Conservation (phyloP, 2,113 vertebrate genomes). For the Lamprotornis superbus region DNA sequence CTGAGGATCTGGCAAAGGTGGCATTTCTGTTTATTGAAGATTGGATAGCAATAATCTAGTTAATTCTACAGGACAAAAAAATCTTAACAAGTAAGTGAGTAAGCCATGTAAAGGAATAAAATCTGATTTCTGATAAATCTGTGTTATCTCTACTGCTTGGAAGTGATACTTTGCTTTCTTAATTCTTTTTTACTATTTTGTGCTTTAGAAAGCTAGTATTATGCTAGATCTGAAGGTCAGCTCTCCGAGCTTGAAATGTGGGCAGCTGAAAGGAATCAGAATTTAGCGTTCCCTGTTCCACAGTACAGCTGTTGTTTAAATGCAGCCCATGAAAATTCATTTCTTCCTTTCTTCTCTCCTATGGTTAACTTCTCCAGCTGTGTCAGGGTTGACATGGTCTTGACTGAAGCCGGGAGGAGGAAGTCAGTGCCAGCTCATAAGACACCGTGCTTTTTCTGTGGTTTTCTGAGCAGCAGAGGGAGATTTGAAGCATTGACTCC, state of each 20-base stretch:
- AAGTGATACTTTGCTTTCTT: neutral
- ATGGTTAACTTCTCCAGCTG: neutral
- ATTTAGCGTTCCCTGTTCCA: neutral
- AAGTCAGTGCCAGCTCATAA: neutral
- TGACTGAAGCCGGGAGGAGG: neutral
- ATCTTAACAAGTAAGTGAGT: neutral
- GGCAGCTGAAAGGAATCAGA: conserved; percentile 3
- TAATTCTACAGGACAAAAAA: neutral
- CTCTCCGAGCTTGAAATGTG: conserved; percentile 20
- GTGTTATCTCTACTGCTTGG: neutral
- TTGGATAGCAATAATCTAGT: neutral
- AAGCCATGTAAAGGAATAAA: neutral
- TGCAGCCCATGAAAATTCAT: neutral
- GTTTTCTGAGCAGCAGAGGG: neutral
- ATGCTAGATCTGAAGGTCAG: conserved; percentile 51
- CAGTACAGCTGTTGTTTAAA: conserved; percentile 62
- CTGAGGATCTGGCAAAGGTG: neutral
- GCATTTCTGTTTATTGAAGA: neutral
- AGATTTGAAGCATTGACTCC: neutral
- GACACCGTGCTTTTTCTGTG: neutral
- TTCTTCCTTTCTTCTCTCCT: neutral
- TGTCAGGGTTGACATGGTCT: neutral
- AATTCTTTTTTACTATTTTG: neutral
- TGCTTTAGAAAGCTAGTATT: neutral
- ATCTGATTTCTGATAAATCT: neutral